Evolutionary conservation across 2,113 vertebrate genomes (phyloP).

Genomic region (Tiliqua scincoides): DNA sequence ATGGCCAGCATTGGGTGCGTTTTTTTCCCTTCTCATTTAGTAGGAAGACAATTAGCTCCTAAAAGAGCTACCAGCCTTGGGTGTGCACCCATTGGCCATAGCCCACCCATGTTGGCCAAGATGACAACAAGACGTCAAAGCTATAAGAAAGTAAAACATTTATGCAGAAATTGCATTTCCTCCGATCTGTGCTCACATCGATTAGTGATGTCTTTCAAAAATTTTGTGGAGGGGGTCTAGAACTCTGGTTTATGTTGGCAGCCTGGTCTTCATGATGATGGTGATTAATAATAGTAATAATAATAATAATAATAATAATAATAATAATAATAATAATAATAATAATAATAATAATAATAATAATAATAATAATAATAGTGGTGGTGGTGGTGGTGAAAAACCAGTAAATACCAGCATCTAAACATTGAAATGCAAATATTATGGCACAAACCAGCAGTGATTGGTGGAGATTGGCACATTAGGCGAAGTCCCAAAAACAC

Average conservation of each 20-base stretch:
- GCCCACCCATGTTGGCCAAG: background rate
- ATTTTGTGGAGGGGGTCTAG: background rate
- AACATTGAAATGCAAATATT: too few species aligned
- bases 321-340: too few species aligned
- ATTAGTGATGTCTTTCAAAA: background rate
- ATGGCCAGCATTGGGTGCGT: conserved; percentile 36
- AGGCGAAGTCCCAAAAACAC: too few species aligned
- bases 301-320: too few species aligned
- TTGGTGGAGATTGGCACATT: too few species aligned
- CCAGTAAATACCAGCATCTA: too few species aligned
- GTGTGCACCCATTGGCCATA: background rate
- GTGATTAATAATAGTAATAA: too few species aligned
- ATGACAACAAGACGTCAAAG: background rate
- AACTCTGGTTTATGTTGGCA: background rate
- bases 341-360: too few species aligned
- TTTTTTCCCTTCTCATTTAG: conserved; percentile 41
- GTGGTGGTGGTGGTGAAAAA: too few species aligned
- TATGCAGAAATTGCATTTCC: too few species aligned
- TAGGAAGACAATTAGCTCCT: conserved; percentile 23
- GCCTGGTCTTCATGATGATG: background rate
- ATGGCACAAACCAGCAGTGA: too few species aligned
- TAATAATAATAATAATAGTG: too few species aligned
- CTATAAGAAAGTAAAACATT: background rate
- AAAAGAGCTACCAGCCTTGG: background rate
- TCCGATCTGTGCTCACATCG: background rate